A percentile compares a stretch with the other conserved stretches of the same genome.
phyloP scores from a whole-genome alignment of 2,888 invertebrate genomes.

The Eucera pruinosa region DNA sequence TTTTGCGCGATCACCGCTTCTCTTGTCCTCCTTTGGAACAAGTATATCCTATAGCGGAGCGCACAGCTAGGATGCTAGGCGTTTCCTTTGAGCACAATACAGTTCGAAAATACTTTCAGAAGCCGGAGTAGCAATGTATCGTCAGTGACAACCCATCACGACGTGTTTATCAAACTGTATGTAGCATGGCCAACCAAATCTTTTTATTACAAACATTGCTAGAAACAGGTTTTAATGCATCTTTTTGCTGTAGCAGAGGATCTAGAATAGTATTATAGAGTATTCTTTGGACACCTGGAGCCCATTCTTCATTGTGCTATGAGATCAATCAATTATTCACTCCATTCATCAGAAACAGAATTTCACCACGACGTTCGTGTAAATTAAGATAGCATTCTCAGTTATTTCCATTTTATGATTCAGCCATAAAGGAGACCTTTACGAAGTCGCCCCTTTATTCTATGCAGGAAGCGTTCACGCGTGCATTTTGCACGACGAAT shows the following conservation, averaged over 20 bases:
- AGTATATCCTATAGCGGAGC: conserved; percentile 28
- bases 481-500: background rate
- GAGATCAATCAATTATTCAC: conserved; percentile 56
- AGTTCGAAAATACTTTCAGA: conserved; percentile 2
- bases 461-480: background rate
- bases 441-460: background rate
- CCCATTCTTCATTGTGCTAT: conserved; percentile 33
- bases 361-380: conserved; percentile 46
- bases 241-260: no score
- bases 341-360: conserved; percentile 38
- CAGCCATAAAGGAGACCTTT: background rate
- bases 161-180: conserved; percentile 1
- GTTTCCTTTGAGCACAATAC: conserved; percentile 13
- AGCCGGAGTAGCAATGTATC: background rate
- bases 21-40: conserved; percentile 59
- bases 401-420: conserved; percentile 10
- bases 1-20: conserved; percentile 60
- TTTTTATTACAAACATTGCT: background rate
- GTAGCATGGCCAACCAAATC: no score
- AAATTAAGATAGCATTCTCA: conserved; percentile 43
- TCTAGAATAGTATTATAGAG: no score
- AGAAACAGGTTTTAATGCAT: background rate
- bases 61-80: conserved; percentile 12
- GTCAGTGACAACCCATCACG: background rate
- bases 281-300: no score